Conservation (phyloP, 2,113 vertebrate genomes). For the Gorsachius goisagi region DNA sequence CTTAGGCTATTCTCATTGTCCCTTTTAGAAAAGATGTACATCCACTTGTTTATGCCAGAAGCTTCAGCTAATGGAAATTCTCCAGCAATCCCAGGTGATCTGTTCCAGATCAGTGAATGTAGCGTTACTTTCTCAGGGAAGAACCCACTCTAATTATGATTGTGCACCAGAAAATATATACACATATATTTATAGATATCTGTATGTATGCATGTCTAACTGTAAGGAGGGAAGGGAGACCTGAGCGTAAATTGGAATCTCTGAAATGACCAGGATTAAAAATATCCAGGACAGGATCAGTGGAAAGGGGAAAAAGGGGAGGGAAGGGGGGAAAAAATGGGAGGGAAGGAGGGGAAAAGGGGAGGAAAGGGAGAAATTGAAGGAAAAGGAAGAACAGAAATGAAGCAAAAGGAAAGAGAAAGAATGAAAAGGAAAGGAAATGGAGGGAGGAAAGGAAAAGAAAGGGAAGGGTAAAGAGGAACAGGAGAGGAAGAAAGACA, state of each 20-base stretch:
- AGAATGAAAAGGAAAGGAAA: background rate
- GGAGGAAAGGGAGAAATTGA: background rate
- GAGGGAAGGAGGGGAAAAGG: background rate
- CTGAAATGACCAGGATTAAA: background rate
- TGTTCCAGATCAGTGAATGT: background rate
- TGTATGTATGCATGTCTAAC: background rate
- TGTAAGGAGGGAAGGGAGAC: background rate
- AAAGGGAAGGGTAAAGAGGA: background rate
- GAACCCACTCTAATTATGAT: background rate
- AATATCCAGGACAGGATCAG: background rate
- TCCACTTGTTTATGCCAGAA: background rate
- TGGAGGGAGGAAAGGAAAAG: too few relatives aligned
- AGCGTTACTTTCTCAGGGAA: background rate
- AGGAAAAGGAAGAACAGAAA: background rate
- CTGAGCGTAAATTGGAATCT: background rate
- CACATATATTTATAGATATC: background rate
- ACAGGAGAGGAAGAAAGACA: background rate
- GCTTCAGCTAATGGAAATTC: background rate
- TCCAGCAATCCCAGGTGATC: background rate
- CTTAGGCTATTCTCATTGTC: background rate
- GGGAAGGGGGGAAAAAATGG: background rate
- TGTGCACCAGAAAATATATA: background rate
- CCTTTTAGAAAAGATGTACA: background rate
- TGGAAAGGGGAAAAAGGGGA: background rate
- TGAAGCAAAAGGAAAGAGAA: background rate